These are phyloP conservation scores for Dendrocincla tyrannina DNA, from an alignment of 2,797 vertebrate genomes.

Conservation along the genomic window DNA sequence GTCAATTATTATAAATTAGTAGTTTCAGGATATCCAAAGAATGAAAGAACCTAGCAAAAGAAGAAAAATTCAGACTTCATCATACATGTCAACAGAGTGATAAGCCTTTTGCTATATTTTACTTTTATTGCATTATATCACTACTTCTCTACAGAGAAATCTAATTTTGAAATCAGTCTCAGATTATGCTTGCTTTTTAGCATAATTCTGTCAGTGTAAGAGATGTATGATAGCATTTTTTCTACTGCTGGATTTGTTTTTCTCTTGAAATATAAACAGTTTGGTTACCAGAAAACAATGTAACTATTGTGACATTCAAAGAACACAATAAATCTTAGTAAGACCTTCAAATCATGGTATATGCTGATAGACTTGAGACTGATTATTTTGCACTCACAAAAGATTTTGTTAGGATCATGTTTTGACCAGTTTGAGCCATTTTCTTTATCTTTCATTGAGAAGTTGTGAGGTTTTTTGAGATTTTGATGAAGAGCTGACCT, in stretches of 20 bases:
- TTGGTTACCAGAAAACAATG: neutral
- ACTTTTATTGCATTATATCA: neutral
- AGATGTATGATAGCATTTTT: neutral
- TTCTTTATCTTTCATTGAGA: neutral
- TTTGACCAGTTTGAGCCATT: neutral
- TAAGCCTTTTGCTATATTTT: neutral
- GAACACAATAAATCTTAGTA: neutral
- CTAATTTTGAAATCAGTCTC: neutral
- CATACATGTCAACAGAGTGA: neutral
- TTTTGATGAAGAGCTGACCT: neutral
- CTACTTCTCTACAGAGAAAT: neutral
- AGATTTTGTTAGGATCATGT: neutral
- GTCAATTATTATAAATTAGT: neutral
- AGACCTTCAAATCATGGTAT: neutral
- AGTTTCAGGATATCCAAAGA: neutral
- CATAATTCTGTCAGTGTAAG: neutral
- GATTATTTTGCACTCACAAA: neutral
- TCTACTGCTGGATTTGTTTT: neutral
- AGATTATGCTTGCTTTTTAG: neutral
- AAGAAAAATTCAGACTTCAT: neutral
- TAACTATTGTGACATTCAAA: neutral
- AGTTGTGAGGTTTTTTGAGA: neutral
- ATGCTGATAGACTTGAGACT: neutral
- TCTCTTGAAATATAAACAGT: conserved; percentile 7
- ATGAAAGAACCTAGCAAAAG: neutral